Evolutionary conservation across 2,113 vertebrate species (phyloP).

Genomic region (Grus americana): DNA sequence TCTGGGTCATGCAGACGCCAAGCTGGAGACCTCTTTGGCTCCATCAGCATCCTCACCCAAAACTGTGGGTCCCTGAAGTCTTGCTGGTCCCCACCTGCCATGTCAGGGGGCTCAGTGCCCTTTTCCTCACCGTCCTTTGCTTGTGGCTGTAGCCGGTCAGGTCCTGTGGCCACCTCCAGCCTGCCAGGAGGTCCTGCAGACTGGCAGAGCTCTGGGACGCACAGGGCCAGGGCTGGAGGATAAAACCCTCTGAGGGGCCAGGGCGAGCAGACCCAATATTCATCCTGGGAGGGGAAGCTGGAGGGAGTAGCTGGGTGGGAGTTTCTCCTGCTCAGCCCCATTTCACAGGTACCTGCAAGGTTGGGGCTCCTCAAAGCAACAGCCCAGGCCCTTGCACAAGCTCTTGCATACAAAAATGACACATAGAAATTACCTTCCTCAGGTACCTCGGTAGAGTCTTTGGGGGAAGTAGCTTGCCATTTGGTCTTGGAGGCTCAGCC

Average conservation of each 20-base stretch:
- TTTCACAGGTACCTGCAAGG: neutral
- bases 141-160: accelerated
- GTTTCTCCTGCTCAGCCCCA: neutral
- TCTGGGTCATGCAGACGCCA: neutral
- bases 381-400: neutral
- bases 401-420: neutral
- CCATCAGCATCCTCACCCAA: neutral
- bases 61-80: accelerated
- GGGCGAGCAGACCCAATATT: neutral
- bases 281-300: neutral
- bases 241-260: neutral
- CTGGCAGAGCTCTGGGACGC: neutral
- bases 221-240: neutral
- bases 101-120: neutral
- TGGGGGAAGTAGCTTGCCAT: neutral
- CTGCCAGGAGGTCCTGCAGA: neutral
- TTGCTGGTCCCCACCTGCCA: neutral
- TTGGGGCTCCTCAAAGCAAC: neutral
- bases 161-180: neutral
- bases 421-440: neutral
- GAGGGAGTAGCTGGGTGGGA: neutral
- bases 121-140: neutral
- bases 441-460: no score
- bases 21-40: neutral
- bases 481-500: neutral